These are phyloP conservation scores for Peromyscus polionotus DNA, from an alignment of 2,113 vertebrate species.

Conservation along the genomic window DNA sequence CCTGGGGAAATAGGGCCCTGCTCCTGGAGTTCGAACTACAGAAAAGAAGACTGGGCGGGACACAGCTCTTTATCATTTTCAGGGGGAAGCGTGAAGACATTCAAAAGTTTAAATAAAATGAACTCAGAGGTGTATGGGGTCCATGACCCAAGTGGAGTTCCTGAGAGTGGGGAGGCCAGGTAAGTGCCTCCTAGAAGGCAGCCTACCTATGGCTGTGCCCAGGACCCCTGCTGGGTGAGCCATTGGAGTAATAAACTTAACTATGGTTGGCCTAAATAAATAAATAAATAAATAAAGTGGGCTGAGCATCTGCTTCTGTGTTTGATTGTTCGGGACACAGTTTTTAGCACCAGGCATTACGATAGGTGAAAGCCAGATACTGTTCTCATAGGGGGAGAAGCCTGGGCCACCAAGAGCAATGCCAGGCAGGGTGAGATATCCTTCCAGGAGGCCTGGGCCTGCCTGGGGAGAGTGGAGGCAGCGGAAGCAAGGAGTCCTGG, in stretches of 20 bases:
- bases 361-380: not conserved
- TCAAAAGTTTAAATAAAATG: not conserved
- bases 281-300: not conserved
- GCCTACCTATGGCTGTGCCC: rapidly evolving
- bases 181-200: not conserved
- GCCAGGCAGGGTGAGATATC: not conserved
- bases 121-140: not conserved
- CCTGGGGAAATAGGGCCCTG: not conserved
- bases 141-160: not conserved
- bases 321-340: not conserved
- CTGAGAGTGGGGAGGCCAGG: not conserved
- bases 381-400: not conserved
- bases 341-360: not conserved
- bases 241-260: not conserved
- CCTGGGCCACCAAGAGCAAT: not conserved
- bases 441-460: not conserved
- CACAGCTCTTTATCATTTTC: constrained; percentile 37
- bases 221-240: not conserved
- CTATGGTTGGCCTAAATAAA: not conserved
- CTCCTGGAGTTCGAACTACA: not conserved
- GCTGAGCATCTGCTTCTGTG: not conserved
- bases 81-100: constrained; percentile 14
- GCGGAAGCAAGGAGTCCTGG: not conserved
- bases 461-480: rapidly evolving
- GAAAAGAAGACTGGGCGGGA: not conserved